Conservation (phyloP, 1,140 invertebrate genomes). For the Antheraea pernyi region DNA sequence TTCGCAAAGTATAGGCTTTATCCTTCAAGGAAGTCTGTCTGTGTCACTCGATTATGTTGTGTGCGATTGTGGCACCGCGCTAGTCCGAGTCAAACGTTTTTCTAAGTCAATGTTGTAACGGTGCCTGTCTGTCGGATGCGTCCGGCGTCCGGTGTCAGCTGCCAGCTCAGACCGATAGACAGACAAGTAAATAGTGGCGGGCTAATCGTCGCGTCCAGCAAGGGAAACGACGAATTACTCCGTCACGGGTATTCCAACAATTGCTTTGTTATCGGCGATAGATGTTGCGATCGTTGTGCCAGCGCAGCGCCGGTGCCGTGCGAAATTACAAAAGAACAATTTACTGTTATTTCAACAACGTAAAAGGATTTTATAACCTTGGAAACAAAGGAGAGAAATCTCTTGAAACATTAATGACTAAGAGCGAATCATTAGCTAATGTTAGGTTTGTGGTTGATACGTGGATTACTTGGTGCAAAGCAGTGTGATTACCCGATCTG, state of each 20-base stretch:
- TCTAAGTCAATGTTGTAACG: conserved; percentile 74
- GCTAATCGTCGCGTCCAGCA: conserved; percentile 72
- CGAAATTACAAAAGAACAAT: conserved; percentile 7
- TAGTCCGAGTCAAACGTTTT: conserved; percentile 71
- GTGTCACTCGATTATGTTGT: conserved; percentile 34
- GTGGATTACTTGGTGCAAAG: conserved; percentile 42
- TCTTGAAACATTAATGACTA: not conserved
- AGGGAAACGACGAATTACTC: conserved; percentile 75
- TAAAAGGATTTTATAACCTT: not conserved
- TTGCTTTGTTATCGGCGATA: conserved; percentile 69
- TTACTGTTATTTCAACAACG: not conserved
- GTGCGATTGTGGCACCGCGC: conserved; percentile 42
- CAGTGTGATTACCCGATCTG: conserved; percentile 32
- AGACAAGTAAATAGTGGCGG: conserved; percentile 75
- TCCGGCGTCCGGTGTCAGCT: conserved; percentile 75
- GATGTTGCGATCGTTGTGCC: conserved; percentile 22
- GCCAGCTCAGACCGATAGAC: conserved; percentile 39
- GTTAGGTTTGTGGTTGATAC: conserved; percentile 27
- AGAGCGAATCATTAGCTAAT: not conserved
- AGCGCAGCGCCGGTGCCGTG: conserved; percentile 24
- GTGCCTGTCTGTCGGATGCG: conserved; percentile 66
- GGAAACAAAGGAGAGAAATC: not conserved
- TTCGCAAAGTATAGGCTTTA: conserved; percentile 39
- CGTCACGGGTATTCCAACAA: conserved; percentile 66
- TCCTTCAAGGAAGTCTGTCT: conserved; percentile 48